Evolutionary conservation across 1,140 invertebrate species (phyloP).

Genomic region (Drosophila pectinifera): DNA sequence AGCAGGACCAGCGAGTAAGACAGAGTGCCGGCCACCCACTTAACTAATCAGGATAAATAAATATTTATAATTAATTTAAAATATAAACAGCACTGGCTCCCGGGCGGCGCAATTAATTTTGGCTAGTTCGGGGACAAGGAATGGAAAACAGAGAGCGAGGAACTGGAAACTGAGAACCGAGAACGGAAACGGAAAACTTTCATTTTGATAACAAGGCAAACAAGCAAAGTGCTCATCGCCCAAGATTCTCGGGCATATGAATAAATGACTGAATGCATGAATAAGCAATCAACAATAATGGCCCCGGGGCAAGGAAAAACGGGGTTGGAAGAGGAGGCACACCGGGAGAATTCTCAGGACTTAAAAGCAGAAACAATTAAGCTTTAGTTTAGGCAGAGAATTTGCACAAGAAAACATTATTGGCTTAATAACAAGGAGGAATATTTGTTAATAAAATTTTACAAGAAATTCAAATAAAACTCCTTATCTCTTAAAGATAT

Average conservation of each 20-base stretch:
- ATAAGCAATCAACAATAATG: constrained; percentile 81
- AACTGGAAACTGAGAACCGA: background rate
- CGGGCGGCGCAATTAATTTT: constrained; percentile 74
- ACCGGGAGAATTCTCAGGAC: background rate
- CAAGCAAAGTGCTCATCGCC: constrained; percentile 46
- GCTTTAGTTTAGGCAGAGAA: too few species aligned
- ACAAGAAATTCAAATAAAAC: too few species aligned
- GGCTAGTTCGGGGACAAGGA: constrained; percentile 22
- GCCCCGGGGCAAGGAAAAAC: constrained; percentile 31
- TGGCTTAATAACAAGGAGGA: too few species aligned
- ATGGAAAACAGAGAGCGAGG: background rate
- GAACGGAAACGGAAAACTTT: constrained; percentile 23
- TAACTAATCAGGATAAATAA: constrained; percentile 82
- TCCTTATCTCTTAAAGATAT: too few species aligned
- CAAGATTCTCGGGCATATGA: constrained; percentile 65
- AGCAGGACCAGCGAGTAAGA: background rate
- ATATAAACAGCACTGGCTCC: constrained; percentile 69
- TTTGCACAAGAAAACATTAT: too few species aligned
- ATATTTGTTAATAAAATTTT: too few species aligned
- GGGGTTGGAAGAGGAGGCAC: background rate
- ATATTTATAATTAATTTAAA: constrained; percentile 84
- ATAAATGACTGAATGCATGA: constrained; percentile 81
- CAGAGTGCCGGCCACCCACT: constrained; percentile 18
- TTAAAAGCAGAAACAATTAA: too few species aligned
- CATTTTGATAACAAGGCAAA: constrained; percentile 63